Evolutionary conservation across 37 sponge, comb jelly and placozoan genomes (phyloP).

Genomic region (Chondrilla cf. caribensis): DNA sequence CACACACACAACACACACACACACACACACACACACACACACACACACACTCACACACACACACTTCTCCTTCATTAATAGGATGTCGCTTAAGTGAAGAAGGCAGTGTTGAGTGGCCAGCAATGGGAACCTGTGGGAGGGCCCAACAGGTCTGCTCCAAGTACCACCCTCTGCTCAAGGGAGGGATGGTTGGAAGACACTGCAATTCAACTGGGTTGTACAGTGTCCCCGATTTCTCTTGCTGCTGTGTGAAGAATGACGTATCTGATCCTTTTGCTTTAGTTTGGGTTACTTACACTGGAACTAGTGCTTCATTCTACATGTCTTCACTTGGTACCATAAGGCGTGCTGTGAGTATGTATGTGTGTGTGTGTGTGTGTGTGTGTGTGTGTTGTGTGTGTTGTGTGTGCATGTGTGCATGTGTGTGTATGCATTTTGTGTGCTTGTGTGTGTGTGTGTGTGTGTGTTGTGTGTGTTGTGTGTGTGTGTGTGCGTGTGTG

Average conservation of each 20-base stretch:
- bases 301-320: not conserved
- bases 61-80: too few relatives aligned
- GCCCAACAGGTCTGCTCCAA: not conserved
- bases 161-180: not conserved
- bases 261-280: not conserved
- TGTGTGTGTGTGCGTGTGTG: not conserved
- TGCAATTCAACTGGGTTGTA: not conserved
- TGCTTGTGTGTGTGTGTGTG: too few relatives aligned
- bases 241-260: not conserved
- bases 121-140: not conserved
- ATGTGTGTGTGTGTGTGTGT: not conserved
- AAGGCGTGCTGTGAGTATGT: not conserved
- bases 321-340: not conserved
- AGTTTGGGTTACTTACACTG: not conserved
- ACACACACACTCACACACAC: too few relatives aligned
- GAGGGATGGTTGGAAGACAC: not conserved
- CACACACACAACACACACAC: too few relatives aligned
- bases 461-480: too few relatives aligned
- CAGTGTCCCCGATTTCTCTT: not conserved
- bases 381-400: too few relatives aligned
- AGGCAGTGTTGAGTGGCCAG: not conserved
- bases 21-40: too few relatives aligned
- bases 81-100: not conserved
- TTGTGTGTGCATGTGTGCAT: slow-evolving; percentile 11
- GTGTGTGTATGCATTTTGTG: slow-evolving; percentile 19